These are phyloP conservation scores for Tolmerus cingulatus DNA, from an alignment of 2,888 invertebrate species.

Conservation along the genomic window DNA sequence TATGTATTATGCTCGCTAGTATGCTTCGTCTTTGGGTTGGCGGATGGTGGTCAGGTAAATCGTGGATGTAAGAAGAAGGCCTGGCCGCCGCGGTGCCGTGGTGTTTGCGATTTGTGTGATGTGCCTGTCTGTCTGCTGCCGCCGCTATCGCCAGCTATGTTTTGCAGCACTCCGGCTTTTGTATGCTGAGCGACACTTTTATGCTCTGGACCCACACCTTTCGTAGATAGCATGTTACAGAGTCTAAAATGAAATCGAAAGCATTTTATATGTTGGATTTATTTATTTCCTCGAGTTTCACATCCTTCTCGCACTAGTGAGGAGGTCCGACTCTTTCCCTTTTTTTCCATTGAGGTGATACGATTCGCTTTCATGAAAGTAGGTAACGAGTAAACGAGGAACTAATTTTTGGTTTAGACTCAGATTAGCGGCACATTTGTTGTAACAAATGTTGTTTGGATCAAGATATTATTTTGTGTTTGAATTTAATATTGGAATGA, in stretches of 20 bases:
- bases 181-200: neutral
- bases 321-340: neutral
- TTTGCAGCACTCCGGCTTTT: neutral
- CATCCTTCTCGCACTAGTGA: neutral
- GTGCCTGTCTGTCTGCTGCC: neutral
- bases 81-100: neutral
- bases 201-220: slow-evolving; percentile 39
- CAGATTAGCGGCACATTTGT: slow-evolving; percentile 18
- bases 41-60: neutral
- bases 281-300: slow-evolving; percentile 11
- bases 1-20: neutral
- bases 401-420: slow-evolving; percentile 29
- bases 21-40: neutral
- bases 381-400: slow-evolving; percentile 46
- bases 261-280: slow-evolving; percentile 30
- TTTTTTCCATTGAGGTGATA: neutral
- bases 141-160: neutral
- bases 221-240: neutral
- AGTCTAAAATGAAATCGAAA: slow-evolving; percentile 37
- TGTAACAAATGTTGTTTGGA: neutral
- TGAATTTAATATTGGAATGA: neutral
- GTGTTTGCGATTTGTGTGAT: neutral
- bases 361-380: slow-evolving; percentile 44
- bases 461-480: neutral
- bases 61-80: neutral